A percentile compares a stretch with the other conserved stretches of the same genome.
Evolutionary conservation across 2,888 invertebrate species (phyloP).

Genomic region (Atrina japonica): DNA sequence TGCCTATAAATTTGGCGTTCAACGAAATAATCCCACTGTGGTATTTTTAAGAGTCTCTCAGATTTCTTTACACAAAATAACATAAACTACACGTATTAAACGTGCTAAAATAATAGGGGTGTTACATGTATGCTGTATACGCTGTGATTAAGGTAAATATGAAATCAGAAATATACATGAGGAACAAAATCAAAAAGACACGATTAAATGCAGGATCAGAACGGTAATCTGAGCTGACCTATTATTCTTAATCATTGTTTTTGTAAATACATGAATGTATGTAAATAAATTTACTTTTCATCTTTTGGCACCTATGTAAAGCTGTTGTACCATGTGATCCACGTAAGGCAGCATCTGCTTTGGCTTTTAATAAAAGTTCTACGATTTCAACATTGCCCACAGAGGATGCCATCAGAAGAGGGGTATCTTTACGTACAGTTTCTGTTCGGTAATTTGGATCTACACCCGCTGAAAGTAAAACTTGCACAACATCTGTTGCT

Average conservation of each 20-base stretch:
- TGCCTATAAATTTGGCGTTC: too few relatives aligned
- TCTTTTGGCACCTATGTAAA: conserved; percentile 39
- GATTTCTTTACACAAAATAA: too few relatives aligned
- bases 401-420: conserved; percentile 43
- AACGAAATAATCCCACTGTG: too few relatives aligned
- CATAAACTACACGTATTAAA: too few relatives aligned
- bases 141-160: neutral
- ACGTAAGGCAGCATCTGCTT: conserved; percentile 15
- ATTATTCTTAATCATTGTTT: neutral
- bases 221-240: neutral
- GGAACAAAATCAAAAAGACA: too few relatives aligned
- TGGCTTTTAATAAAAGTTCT: conserved; percentile 23
- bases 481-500: conserved; percentile 22
- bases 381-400: conserved; percentile 37
- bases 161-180: neutral
- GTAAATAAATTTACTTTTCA: conserved; percentile 31
- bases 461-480: conserved; percentile 40
- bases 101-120: too few relatives aligned
- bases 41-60: too few relatives aligned
- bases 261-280: neutral
- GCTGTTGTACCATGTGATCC: conserved; percentile 22
- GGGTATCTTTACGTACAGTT: conserved; percentile 30
- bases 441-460: conserved; percentile 38
- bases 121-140: neutral
- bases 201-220: too few relatives aligned